Evolutionary conservation across 2,797 vertebrate species (phyloP).

Genomic region (Lycodopsis pacificus): DNA sequence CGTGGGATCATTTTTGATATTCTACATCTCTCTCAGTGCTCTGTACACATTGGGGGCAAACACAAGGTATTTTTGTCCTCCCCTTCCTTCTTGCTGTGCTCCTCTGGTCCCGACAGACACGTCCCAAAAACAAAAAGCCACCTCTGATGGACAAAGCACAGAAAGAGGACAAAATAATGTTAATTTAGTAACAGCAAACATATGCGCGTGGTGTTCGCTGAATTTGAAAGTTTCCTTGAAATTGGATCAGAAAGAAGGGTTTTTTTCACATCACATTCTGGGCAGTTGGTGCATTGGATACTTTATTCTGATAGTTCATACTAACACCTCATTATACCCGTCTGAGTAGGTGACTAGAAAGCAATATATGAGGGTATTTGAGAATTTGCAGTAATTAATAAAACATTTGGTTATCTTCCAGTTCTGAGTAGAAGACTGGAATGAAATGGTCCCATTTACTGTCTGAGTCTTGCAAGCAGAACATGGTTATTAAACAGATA

Average conservation of each 20-base stretch:
- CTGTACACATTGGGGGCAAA: slow-evolving; percentile 68
- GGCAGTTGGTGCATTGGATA: background rate
- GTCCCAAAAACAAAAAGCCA: slow-evolving; percentile 51
- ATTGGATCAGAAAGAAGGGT: slow-evolving; percentile 40
- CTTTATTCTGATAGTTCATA: background rate
- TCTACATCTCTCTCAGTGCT: slow-evolving; percentile 69
- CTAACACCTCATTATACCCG: background rate
- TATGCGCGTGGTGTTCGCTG: background rate
- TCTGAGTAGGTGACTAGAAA: background rate
- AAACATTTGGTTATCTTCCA: background rate
- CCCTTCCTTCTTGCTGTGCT: slow-evolving; percentile 49
- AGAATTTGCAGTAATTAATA: slow-evolving; percentile 5
- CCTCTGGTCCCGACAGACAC: slow-evolving; percentile 61
- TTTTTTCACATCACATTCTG: slow-evolving; percentile 15
- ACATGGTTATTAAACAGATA: slow-evolving; percentile 31
- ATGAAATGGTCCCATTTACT: slow-evolving; percentile 5
- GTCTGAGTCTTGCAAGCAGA: slow-evolving; percentile 7
- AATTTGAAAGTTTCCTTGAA: slow-evolving; percentile 34
- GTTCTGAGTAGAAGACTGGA: slow-evolving; percentile 8
- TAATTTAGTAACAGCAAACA: slow-evolving; percentile 43
- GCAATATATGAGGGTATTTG: background rate
- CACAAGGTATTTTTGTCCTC: slow-evolving; percentile 51
- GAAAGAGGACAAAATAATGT: slow-evolving; percentile 50
- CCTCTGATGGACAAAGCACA: slow-evolving; percentile 66
- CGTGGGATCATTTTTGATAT: slow-evolving; percentile 64